phyloP scores from a whole-genome alignment of 2,888 invertebrate species.

The Perizoma flavofasciatum region DNA sequence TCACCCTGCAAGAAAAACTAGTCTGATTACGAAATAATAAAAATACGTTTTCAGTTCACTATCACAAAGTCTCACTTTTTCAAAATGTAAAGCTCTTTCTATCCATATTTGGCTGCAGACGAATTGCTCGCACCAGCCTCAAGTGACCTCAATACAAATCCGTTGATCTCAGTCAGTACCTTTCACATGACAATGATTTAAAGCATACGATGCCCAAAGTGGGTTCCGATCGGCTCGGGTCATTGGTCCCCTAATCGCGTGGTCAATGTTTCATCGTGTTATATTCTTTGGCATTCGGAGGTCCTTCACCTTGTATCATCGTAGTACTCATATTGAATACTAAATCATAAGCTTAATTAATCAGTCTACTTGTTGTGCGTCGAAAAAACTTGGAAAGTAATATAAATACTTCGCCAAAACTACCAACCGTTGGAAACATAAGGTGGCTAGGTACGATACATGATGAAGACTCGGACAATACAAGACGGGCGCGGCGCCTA shows the following conservation, averaged over 20 bases:
- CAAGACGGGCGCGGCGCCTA: too few relatives aligned
- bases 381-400: not conserved
- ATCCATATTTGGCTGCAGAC: conserved; percentile 7
- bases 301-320: conserved; percentile 48
- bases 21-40: too few relatives aligned
- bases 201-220: conserved; percentile 40
- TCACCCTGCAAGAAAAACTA: too few relatives aligned
- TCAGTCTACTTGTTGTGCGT: conserved; percentile 6
- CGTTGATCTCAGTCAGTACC: conserved; percentile 17
- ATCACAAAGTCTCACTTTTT: too few relatives aligned
- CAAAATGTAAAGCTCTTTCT: too few relatives aligned
- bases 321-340: conserved; percentile 40
- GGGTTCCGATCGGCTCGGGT: conserved; percentile 54
- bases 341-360: conserved; percentile 33
- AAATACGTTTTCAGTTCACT: too few relatives aligned
- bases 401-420: too few relatives aligned
- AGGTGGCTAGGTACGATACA: too few relatives aligned
- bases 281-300: conserved; percentile 29
- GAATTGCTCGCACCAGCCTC: conserved; percentile 16
- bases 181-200: conserved; percentile 33
- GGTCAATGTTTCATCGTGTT: conserved; percentile 46
- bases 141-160: conserved; percentile 20
- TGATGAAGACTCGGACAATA: too few relatives aligned
- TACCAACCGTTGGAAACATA: too few relatives aligned
- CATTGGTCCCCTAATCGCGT: conserved; percentile 72